A percentile compares a stretch with the other conserved stretches of the same genome.
phyloP scores from a whole-genome alignment of 1,140 invertebrate genomes.

The Nasonia longicornis region DNA sequence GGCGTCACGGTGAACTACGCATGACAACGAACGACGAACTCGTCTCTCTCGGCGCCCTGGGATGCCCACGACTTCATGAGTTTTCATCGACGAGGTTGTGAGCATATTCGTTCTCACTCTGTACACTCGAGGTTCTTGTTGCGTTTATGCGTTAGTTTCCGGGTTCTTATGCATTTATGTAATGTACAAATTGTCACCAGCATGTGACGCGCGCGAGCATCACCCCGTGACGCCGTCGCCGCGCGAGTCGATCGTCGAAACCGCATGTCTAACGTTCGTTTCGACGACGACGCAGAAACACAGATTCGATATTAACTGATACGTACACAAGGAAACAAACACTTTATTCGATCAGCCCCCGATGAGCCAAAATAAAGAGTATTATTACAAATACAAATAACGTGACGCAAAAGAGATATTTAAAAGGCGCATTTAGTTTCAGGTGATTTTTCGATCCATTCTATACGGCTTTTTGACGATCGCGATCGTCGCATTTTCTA shows the following conservation, averaged over 20 bases:
- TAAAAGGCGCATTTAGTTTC: conserved; percentile 35
- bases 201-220: background rate
- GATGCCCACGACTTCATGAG: background rate
- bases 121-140: background rate
- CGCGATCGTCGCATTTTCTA: conserved; percentile 64
- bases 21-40: conserved; percentile 41
- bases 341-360: conserved; percentile 1
- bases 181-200: background rate
- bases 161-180: conserved; percentile 25
- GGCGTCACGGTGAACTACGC: background rate
- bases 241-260: background rate
- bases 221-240: background rate
- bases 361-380: conserved; percentile 14
- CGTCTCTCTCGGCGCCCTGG: conserved; percentile 27
- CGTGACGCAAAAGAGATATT: conserved; percentile 1
- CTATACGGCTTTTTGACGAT: conserved; percentile 35
- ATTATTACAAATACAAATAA: background rate
- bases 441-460: conserved; percentile 21
- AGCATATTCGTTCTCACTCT: background rate
- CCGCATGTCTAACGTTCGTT: background rate
- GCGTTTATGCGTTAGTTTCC: conserved; percentile 6
- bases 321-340: background rate
- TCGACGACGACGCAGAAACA: background rate
- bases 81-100: background rate
- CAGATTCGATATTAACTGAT: conserved; percentile 33